Evolutionary conservation across 2,888 invertebrate genomes (phyloP).

Genomic region (Rhagium mordax): DNA sequence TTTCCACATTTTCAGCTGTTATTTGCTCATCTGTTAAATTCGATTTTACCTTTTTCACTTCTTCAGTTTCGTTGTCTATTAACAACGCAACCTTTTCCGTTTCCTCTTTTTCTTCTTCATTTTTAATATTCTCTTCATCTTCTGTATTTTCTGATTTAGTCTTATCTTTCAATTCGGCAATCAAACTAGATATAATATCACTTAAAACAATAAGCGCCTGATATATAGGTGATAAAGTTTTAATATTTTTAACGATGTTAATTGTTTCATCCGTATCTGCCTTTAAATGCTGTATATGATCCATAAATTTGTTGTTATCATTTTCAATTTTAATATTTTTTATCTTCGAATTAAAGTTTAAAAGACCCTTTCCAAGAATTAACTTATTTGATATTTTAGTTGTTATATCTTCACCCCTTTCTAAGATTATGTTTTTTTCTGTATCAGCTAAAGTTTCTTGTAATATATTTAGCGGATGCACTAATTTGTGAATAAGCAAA

Average conservation of each 20-base stretch:
- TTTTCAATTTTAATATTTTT: constrained; percentile 12
- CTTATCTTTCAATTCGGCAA: constrained; percentile 8
- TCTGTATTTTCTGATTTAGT: constrained; percentile 13
- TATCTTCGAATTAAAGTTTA: not conserved
- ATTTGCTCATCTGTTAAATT: not conserved
- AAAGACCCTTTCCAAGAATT: constrained; percentile 5
- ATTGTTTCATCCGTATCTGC: constrained; percentile 9
- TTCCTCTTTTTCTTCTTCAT: constrained; percentile 14
- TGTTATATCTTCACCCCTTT: constrained; percentile 30
- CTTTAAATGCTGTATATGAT: constrained; percentile 1
- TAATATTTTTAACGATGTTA: constrained; percentile 3
- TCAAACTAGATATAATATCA: constrained; percentile 22
- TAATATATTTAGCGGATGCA: constrained; percentile 35
- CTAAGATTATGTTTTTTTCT: constrained; percentile 29
- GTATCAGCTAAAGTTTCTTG: constrained; percentile 41
- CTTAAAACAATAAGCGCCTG: constrained; percentile 30
- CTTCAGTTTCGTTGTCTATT: constrained; percentile 24
- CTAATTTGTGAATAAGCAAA: constrained; percentile 27
- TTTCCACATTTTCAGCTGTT: constrained; percentile 34
- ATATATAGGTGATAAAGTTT: constrained; percentile 33
- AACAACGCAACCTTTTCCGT: not conserved
- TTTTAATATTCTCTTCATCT: constrained; percentile 28
- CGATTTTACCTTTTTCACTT: constrained; percentile 26
- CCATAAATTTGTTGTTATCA: not conserved
- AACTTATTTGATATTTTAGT: constrained; percentile 18